Base-by-base conservation (phyloP, 1,140 invertebrate species). In the Chrysoperla carnea region DNA sequence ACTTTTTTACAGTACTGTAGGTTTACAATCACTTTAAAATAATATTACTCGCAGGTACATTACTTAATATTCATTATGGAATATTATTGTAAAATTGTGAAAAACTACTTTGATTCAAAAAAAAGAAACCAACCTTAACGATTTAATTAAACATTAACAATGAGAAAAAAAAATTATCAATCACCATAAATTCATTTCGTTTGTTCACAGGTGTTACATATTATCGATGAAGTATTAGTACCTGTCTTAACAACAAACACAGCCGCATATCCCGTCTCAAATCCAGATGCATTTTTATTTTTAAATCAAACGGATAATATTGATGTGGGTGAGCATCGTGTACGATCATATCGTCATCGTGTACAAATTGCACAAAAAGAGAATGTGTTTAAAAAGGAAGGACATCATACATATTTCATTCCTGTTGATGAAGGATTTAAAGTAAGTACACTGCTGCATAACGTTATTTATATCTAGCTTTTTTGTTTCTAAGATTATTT, bases 371-470 rank as follows among this genome's bases (percentile, higher is more conserved):
- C 74, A 17, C 67, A 75, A 37, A 86, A 85, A 62, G 69, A 78
- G 54, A 69, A 77, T 27, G 67, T 87, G 29, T 89, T 83, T 57
- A 73, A 72, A 49, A 70, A 72, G 14, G 78, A 81, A 47, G 85
- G 85, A 36, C 67, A 73, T 46, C 77, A 81, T 60, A 91, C 87
- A 6, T 92, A 88, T 58, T 86, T 91, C 57, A 79, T 92, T 54
- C 86, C 87, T 7, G 75, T 89, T n/a, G 84, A 89, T 61, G 81
- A 85, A 59, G 84, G 82, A 33, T 85, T 88, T 52, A 81, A 82
- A 72, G 83, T 86, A 64, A 66, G 52, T 52, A 45, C 15, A 39
- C 9, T 40, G 44, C 29, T 40, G 17, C 17, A 3, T 23, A 23
- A 23, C 17, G 5, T 23, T 40, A 40, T 39, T 43, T n/a, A 14